Conservation (phyloP, 2,113 vertebrate genomes). For the Polypterus senegalus region DNA sequence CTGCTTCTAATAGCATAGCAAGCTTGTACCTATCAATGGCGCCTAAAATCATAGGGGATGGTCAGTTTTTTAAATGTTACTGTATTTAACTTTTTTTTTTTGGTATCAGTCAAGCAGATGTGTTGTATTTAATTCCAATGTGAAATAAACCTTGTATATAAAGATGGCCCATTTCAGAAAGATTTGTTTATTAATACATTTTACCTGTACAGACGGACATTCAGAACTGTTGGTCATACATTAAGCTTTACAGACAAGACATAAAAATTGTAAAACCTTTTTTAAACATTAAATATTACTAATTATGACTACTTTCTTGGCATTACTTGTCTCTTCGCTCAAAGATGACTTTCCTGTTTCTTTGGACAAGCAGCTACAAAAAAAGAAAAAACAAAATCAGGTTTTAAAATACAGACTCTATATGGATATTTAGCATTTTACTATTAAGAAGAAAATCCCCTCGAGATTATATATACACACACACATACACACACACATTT, state of each 20-base stretch:
- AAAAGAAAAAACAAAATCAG: conserved; percentile 1
- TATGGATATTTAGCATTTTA: no score
- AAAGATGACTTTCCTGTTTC: conserved; percentile 33
- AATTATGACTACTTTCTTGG: background rate
- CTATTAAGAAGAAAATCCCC: no score
- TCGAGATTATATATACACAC: no score
- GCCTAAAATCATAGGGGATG: no score
- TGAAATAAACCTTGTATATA: background rate
- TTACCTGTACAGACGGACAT: conserved; percentile 6
- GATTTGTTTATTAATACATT: background rate
- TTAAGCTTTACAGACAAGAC: conserved; percentile 31
- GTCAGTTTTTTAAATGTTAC: background rate
- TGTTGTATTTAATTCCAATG: background rate
- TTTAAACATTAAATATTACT: conserved; percentile 4
- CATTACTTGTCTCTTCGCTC: conserved; percentile 6
- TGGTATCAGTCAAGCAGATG: background rate
- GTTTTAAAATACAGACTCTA: no score
- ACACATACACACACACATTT: no score
- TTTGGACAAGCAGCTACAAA: conserved; percentile 49
- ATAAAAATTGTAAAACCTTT: conserved; percentile 30
- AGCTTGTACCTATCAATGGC: no score
- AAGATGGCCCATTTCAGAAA: background rate
- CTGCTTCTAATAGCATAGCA: background rate
- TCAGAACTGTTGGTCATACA: conserved; percentile 25
- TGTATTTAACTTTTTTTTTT: background rate